Percentiles rank a stretch among this genome's conserved stretches.
phyloP scores from a whole-genome alignment of 2,797 vertebrate genomes.

The Synanceia verrucosa region DNA sequence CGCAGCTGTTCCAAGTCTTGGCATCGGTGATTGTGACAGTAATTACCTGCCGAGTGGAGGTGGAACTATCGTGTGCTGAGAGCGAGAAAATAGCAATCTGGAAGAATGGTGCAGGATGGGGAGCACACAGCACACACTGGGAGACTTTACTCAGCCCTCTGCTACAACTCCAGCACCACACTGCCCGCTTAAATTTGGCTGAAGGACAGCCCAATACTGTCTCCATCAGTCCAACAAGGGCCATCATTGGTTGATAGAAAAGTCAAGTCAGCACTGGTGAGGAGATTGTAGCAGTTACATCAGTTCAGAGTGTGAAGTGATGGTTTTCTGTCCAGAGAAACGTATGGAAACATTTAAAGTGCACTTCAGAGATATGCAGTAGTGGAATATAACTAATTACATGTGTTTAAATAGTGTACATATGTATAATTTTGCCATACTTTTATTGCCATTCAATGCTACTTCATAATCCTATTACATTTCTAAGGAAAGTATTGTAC shows the following conservation, averaged over 20 bases:
- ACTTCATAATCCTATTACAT: neutral
- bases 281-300: neutral
- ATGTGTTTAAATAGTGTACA: neutral
- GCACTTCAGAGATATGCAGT: neutral
- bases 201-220: neutral
- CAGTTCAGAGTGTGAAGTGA: neutral
- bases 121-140: constrained; percentile 14
- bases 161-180: constrained; percentile 21
- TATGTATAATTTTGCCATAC: neutral
- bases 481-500: no score
- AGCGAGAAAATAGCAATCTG: constrained; percentile 53
- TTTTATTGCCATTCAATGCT: neutral
- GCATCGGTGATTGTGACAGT: constrained; percentile 58
- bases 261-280: constrained; percentile 36
- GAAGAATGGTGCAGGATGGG: constrained; percentile 31
- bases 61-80: constrained; percentile 45
- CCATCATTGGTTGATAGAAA: constrained; percentile 13
- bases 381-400: neutral
- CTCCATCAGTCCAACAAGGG: neutral
- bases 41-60: constrained; percentile 66
- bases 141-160: constrained; percentile 32
- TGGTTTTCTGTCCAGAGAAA: neutral
- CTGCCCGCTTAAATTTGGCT: constrained; percentile 48
- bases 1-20: constrained; percentile 55
- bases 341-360: neutral